Base-by-base conservation (phyloP, 2,113 vertebrate genomes). In the Nothobranchius furzeri region DNA sequence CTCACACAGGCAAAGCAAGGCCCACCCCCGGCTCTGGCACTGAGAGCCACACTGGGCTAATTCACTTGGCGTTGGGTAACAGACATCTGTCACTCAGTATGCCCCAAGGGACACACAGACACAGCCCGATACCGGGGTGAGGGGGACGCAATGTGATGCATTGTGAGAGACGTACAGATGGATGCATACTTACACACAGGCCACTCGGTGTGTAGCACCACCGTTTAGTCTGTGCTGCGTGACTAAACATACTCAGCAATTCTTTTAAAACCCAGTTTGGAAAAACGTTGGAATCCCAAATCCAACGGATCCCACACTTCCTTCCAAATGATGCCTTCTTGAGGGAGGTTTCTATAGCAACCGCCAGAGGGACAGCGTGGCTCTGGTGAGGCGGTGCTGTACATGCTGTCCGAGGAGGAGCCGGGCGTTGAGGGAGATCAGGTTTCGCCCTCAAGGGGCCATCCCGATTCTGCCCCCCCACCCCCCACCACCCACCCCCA, bases 311-410 rank as follows among this genome's bases (percentile, higher is more conserved):
- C 3, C 9, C 42, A 49, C 35, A 73, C 77, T 60, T 75, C 48
- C 51, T 79, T 17, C 57, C 64, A 77, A 71, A 85, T 46, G 76
- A 91, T 91, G 92, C 86, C 92, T 92, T 90, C 87, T 53, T 91
- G 89, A 86, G 89, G 90, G 89, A 67, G 75, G 95, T 96, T 94
- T 94, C 95, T 92, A 96, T 96, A 93, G 95, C 92, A 95, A 96
- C 95, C 7, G 74, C 88, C 86, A 89, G 90, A 94, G 78, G 42
- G 91, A 91, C 88, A 93, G 92, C 92, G 91, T 93, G 68, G 92
- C 92, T 93, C 83, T 83, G 76, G 88, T 92, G 72, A 91, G 85
- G 92, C 90, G 86, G 92, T 95, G 83, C 74, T 20, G 76, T 88
- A 94, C 87, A 94, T 90, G 15, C 78, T 91, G 92, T 83, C 73